Conservation (phyloP, 2,797 vertebrate genomes). For the Microctenopoma stevenorrisi region DNA sequence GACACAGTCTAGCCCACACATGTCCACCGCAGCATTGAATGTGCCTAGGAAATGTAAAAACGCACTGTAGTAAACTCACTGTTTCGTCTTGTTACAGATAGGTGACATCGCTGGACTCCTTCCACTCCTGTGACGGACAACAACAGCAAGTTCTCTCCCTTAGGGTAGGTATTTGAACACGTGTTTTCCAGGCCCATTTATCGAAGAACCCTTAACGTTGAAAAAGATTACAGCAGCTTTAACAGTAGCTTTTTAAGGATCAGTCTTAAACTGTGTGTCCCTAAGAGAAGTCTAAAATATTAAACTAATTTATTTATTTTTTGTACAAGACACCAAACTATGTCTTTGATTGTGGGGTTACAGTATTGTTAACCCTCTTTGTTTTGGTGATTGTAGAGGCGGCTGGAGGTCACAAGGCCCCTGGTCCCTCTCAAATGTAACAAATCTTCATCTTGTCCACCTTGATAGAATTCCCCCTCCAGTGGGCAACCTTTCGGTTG, state of each 20-base stretch:
- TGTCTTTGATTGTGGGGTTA: constrained; percentile 27
- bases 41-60: constrained; percentile 11
- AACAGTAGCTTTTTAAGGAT: constrained; percentile 35
- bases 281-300: constrained; percentile 5
- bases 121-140: constrained; percentile 71
- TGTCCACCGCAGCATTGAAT: constrained; percentile 51
- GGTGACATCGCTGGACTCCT: constrained; percentile 68
- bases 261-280: constrained; percentile 34
- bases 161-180: constrained; percentile 76
- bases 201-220: constrained; percentile 54
- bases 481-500: constrained; percentile 79
- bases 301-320: constrained; percentile 18
- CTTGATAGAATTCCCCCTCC: constrained; percentile 83
- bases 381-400: constrained; percentile 59
- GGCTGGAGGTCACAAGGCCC: constrained; percentile 63
- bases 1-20: constrained; percentile 64
- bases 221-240: constrained; percentile 46
- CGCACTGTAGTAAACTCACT: constrained; percentile 33
- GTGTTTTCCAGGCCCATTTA: constrained; percentile 51
- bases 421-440: constrained; percentile 68
- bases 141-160: constrained; percentile 73
- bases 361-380: constrained; percentile 40
- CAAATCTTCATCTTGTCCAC: constrained; percentile 82
- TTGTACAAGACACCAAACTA: constrained; percentile 18
- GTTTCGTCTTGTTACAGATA: constrained; percentile 66